A percentile compares a stretch with the other conserved stretches of the same genome.
These are phyloP conservation scores for Leiothrix lutea DNA, from an alignment of 2,113 vertebrate species.

Conservation along the genomic window DNA sequence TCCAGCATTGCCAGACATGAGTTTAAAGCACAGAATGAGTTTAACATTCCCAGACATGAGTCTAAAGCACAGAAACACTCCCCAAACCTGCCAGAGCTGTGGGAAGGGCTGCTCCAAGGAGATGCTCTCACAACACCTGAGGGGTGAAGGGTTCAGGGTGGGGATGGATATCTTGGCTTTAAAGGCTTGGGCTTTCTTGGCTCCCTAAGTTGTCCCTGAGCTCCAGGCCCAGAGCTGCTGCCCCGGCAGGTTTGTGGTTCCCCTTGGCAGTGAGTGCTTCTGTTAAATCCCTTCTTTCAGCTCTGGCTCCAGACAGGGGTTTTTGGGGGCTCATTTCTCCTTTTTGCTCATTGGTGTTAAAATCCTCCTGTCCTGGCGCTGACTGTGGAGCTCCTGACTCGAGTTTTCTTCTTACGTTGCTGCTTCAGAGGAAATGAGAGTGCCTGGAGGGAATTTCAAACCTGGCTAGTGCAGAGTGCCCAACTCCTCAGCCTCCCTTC, in stretches of 20 bases:
- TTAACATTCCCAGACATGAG: no score
- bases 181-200: not conserved
- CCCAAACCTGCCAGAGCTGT: not conserved
- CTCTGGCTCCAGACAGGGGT: not conserved
- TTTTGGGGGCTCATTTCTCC: not conserved
- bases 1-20: not conserved
- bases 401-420: not conserved
- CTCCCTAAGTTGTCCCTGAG: not conserved
- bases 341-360: not conserved
- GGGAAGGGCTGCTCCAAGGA: not conserved
- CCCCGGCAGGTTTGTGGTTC: not conserved
- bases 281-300: not conserved
- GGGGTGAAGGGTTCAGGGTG: not conserved
- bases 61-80: not conserved
- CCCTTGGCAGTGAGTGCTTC: not conserved
- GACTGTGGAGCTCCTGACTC: not conserved
- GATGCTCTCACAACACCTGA: not conserved
- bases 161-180: not conserved
- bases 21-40: not conserved
- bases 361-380: not conserved
- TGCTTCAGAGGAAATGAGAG: not conserved
- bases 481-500: not conserved
- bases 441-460: not conserved
- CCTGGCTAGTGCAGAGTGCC: fast-evolving
- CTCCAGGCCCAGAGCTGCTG: not conserved